These are phyloP conservation scores for Hedychridium roseum DNA, from an alignment of 2,888 invertebrate species.

Conservation along the genomic window DNA sequence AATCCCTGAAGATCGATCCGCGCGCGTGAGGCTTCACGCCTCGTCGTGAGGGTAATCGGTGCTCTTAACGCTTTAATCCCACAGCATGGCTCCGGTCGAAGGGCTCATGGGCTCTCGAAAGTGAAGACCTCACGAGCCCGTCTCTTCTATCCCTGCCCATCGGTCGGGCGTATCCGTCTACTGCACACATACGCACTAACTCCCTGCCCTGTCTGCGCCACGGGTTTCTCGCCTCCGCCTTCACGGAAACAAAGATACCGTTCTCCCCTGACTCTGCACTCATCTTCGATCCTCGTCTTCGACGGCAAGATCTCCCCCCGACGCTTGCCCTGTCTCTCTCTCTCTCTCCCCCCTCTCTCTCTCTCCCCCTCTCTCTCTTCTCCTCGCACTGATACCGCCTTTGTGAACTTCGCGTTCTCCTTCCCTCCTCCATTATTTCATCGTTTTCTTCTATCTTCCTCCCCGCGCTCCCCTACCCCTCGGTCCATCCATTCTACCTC, in stretches of 20 bases:
- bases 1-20: slow-evolving; percentile 38
- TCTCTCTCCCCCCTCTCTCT: slow-evolving; percentile 4
- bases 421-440: background rate
- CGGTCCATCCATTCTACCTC: slow-evolving; percentile 1
- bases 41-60: slow-evolving; percentile 36
- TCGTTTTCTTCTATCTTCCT: slow-evolving; percentile 12
- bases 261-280: too few species aligned
- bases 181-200: too few species aligned
- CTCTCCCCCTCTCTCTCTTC: too few species aligned
- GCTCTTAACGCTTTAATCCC: slow-evolving; percentile 46
- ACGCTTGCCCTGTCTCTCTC: slow-evolving; percentile 3
- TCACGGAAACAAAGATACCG: too few species aligned
- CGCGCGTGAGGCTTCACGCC: slow-evolving; percentile 39
- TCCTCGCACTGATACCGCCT: background rate
- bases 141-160: slow-evolving; percentile 13
- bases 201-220: too few species aligned
- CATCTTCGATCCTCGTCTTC: too few species aligned
- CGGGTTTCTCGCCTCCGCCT: too few species aligned
- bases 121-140: slow-evolving; percentile 21
- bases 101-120: slow-evolving; percentile 9
- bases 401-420: background rate
- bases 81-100: slow-evolving; percentile 21
- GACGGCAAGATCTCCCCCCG: too few species aligned
- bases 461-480: slow-evolving; percentile 4
- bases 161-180: too few species aligned